These are phyloP conservation scores for Cephalopachus bancanus DNA, from an alignment of 2,797 vertebrate species.

Conservation along the genomic window DNA sequence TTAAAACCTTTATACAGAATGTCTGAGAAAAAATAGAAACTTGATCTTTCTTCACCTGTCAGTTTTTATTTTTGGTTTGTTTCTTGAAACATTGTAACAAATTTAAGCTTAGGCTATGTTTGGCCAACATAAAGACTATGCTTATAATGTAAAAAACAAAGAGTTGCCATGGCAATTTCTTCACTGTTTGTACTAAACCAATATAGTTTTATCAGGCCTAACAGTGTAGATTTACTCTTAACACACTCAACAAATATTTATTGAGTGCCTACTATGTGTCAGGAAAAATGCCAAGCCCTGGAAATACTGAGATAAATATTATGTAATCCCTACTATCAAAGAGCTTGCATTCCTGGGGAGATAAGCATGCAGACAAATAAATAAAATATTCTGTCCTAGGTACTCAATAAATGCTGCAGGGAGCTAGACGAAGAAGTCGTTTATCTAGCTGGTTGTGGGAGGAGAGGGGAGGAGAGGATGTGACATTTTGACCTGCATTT, in stretches of 20 bases:
- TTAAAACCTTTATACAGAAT: background rate
- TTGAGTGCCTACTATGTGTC: background rate
- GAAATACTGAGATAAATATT: slow-evolving; percentile 9
- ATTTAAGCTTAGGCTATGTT: background rate
- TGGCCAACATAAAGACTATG: background rate
- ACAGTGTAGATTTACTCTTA: background rate
- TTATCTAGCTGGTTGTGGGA: background rate
- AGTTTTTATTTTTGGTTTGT: background rate
- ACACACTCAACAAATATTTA: background rate
- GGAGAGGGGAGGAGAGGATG: background rate
- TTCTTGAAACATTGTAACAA: slow-evolving; percentile 22
- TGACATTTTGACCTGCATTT: background rate
- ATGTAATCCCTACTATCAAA: background rate
- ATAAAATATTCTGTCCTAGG: background rate
- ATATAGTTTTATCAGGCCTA: background rate
- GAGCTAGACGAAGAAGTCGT: background rate
- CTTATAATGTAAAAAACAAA: background rate
- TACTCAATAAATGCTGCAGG: background rate
- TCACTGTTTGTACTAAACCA: background rate
- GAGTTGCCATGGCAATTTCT: background rate
- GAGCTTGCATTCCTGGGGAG: background rate
- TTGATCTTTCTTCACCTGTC: background rate
- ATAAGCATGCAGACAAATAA: background rate
- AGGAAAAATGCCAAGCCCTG: background rate
- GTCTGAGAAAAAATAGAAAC: background rate